Conservation (phyloP, 2,113 vertebrate genomes). For the Carollia perspicillata region DNA sequence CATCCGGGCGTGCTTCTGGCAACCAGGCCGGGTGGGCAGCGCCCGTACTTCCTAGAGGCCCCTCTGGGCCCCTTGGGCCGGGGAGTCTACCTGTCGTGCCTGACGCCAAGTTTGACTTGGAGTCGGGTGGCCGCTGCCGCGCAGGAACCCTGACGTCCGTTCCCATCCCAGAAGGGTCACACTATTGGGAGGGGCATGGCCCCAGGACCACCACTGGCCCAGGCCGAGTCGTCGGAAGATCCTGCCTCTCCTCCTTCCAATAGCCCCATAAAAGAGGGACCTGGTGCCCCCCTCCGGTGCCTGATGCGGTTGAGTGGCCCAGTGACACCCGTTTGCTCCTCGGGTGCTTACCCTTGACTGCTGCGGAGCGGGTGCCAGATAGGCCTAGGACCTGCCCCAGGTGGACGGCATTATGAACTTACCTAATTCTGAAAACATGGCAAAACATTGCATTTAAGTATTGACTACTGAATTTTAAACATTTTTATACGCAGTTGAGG, state of each 20-base stretch:
- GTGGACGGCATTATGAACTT: not conserved
- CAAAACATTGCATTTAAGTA: not conserved
- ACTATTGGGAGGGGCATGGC: rapidly evolving
- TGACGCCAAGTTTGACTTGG: rapidly evolving
- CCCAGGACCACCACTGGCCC: rapidly evolving
- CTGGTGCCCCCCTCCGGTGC: not conserved
- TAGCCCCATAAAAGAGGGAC: not conserved
- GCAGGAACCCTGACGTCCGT: rapidly evolving
- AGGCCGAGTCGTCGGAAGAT: not conserved
- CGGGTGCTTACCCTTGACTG: not conserved
- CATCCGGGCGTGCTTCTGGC: not conserved
- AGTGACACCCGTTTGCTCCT: not conserved
- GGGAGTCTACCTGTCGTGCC: not conserved
- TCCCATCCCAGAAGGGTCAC: not conserved
- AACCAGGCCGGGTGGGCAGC: not conserved
- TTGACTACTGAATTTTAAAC: not conserved
- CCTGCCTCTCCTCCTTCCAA: rapidly evolving
- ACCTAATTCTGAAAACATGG: not conserved
- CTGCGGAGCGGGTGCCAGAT: not conserved
- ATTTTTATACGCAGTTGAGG: not conserved
- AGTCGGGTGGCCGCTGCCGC: rapidly evolving
- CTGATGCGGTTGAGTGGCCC: no score
- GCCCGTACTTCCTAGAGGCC: not conserved
- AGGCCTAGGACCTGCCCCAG: not conserved
- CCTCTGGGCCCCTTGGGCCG: no score